Evolutionary conservation across 2,797 vertebrate species (phyloP), one percentile per base, ranked within the genome.

Genomic region (Helarctos malayanus): DNA sequence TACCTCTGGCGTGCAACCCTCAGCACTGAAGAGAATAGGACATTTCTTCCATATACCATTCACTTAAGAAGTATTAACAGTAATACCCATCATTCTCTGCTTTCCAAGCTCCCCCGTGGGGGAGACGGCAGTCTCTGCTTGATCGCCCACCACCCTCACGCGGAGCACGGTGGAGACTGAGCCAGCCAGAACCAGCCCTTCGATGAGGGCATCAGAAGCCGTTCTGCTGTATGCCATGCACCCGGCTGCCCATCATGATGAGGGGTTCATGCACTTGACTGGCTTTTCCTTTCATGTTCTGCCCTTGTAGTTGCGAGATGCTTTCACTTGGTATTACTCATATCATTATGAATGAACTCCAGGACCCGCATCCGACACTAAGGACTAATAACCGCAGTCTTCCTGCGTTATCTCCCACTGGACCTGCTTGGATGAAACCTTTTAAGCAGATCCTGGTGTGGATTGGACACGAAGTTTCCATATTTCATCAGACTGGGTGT

Each of bases 171-270:
- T 5, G 6, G 49, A 61, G 63, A 35, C 59, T 0, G 14, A 35
- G 29, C 71, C 10, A 3, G 56, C 47, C 41, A 38, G 38, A 47
- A 15, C 25, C n/a, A 76, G 63, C 18, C 18, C 13, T 14, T n/a
- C 35, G 3, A 0, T 6, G 29, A 75, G 47, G 52, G 21, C 21
- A 8, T 10, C 10, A 3, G 41, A 56, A 45, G 5, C 32, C 19
- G 0, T 21, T 41, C 35, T 41, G 15, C 80, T 15, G 14, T 45
- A 23, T 5, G 5, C 9, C 1, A 0, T 2, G 0, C 68, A 1
- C 23, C n/a, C 2, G 56, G 18, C 14, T 63, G 45, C 52, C 54
- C 19, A 4, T 57, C 27, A 2, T 47, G 3, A 12, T 25, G 27
- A 76, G 63, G 29, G 7, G 4, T 63, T n/a, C 47, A 1, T 15